Evolutionary conservation across 2,797 vertebrate species (phyloP), one percentile per base, ranked within the genome.

Genomic region (Serranus cabrilla): DNA sequence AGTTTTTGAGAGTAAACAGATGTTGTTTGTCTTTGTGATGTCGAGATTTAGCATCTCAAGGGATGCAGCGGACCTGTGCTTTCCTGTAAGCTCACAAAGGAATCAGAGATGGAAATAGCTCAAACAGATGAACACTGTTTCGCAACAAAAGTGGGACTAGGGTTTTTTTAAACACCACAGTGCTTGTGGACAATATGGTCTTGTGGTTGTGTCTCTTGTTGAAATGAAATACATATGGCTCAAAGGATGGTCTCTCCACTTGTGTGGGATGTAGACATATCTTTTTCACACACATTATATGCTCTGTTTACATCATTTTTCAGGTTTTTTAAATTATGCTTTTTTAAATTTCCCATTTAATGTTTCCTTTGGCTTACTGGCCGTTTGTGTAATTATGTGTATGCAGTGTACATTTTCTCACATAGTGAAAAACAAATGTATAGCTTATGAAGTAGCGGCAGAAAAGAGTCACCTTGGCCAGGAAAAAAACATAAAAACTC

Each of bases 11-110:
- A 92, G 88, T 92, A 93, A 94, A 94, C 95, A 95, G 92, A 92
- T 94, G 93, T 92, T 95, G 92, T 94, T 95, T 95, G 92, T 92
- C 91, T 95, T 93, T 90, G 86, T 92, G 88, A 92, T 94, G 93
- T 91, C n/a, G 89, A 92, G 91, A 93, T 95, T 92, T 91, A 89
- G 82, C 89, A 87, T 93, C 92, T 94, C 92, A 73, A 74, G 93
- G 92, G 91, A 93, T 78, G 81, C 66, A 83, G 86, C 89, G 86
- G 91, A 93, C 89, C 79, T 61, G 75, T 80, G 91, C 78, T 87
- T 91, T 93, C 84, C 88, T 88, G 85, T 93, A 91, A 77, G 89
- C 89, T 88, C 90, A 78, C 85, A 80, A 79, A 91, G 84, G 84
- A 89, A 86, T 86, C 79, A 78, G 75, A 81, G 67, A 89, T 89